phyloP scores from a whole-genome alignment of 1,140 invertebrate genomes.

The Ganaspis sp. region DNA sequence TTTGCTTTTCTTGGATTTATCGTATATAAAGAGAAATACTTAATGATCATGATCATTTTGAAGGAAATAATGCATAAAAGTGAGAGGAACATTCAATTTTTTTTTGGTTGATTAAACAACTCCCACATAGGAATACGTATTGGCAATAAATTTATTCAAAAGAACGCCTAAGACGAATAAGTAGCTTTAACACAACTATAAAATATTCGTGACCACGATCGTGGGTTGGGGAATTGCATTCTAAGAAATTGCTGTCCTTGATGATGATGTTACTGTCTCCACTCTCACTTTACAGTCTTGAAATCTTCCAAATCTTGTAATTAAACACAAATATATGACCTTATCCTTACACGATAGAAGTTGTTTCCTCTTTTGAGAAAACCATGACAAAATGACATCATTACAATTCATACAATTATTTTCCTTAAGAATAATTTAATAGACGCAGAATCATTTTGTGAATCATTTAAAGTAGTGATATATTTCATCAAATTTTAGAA shows the following conservation, averaged over 20 bases:
- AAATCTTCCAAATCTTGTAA: constrained; percentile 14
- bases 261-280: too few species aligned
- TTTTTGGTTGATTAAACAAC: constrained; percentile 24
- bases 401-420: too few species aligned
- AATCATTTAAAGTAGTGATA: too few species aligned
- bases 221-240: constrained; percentile 56
- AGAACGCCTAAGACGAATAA: constrained; percentile 40
- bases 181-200: constrained; percentile 29
- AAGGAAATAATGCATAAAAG: neutral
- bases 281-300: constrained; percentile 31
- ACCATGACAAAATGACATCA: too few species aligned
- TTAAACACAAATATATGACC: neutral
- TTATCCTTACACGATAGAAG: too few species aligned
- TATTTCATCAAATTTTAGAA: too few species aligned
- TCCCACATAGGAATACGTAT: constrained; percentile 43
- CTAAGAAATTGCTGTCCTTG: constrained; percentile 41
- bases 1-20: too few species aligned
- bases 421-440: too few species aligned
- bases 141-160: constrained; percentile 39
- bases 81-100: too few species aligned
- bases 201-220: constrained; percentile 38
- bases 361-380: too few species aligned
- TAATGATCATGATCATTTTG: neutral
- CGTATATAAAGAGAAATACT: too few species aligned
- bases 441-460: too few species aligned